phyloP scores from a whole-genome alignment of 2,797 vertebrate species.

The Fringilla coelebs region DNA sequence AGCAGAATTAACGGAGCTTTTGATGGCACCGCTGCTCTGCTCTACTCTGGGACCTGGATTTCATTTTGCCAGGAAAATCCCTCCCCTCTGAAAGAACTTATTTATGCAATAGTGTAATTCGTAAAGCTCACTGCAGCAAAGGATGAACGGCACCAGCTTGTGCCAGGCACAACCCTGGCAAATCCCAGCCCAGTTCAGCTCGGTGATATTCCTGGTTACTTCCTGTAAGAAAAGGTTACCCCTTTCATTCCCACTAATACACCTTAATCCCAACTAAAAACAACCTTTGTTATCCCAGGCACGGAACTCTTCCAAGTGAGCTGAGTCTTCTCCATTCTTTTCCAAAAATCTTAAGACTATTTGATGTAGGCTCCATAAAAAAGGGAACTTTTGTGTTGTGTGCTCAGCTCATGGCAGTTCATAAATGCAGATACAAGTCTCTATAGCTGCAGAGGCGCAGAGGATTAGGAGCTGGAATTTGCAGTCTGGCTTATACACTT shows the following conservation, averaged over 20 bases:
- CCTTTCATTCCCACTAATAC: background rate
- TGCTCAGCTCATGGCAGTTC: background rate
- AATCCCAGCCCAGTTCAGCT: background rate
- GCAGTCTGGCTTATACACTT: no score
- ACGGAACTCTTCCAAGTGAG: background rate
- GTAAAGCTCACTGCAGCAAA: background rate
- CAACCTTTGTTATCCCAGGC: background rate
- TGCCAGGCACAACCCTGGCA: background rate
- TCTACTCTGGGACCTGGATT: background rate
- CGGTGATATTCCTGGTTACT: background rate
- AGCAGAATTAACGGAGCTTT: background rate
- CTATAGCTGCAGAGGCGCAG: background rate
- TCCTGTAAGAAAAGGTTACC: background rate
- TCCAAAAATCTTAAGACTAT: background rate
- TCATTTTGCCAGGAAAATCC: constrained; percentile 11
- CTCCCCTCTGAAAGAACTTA: background rate
- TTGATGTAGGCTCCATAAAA: background rate
- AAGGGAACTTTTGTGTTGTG: background rate
- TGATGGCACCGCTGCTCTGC: background rate
- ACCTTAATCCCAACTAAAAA: constrained; percentile 15
- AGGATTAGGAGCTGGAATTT: background rate
- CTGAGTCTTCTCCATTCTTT: background rate
- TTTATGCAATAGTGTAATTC: background rate
- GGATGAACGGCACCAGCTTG: background rate
- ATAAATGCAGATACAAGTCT: background rate